phyloP scores from a whole-genome alignment of 2,113 vertebrate species.

The Polypterus bichir region DNA sequence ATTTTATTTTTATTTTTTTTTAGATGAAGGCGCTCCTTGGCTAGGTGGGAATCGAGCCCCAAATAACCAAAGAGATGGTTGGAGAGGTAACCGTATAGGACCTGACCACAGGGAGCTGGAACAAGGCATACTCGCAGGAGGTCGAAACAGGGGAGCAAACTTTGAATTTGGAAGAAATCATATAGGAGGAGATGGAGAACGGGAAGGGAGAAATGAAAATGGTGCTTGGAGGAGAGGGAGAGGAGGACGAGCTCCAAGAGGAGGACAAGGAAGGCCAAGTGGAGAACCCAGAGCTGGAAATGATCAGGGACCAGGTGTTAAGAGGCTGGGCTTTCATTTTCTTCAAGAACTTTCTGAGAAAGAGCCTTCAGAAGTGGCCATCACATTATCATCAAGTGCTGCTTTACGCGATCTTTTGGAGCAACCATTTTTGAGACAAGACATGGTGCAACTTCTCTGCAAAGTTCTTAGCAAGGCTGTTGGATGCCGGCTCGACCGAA shows the following conservation, averaged over 20 bases:
- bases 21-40: background rate
- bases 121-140: background rate
- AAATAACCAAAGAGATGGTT: background rate
- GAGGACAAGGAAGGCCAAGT: conserved; percentile 23
- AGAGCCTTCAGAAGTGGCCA: conserved; percentile 64
- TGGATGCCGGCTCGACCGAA: conserved; percentile 49
- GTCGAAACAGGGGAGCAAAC: conserved; percentile 16
- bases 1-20: background rate
- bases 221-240: conserved; percentile 21
- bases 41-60: background rate
- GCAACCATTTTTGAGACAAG: conserved; percentile 44
- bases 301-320: conserved; percentile 27
- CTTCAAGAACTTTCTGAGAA: conserved; percentile 61
- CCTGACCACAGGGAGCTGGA: conserved; percentile 7
- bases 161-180: conserved; percentile 27
- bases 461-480: conserved; percentile 67
- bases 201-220: conserved; percentile 10
- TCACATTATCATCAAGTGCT: conserved; percentile 54
- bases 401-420: conserved; percentile 52
- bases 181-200: conserved; percentile 19
- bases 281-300: conserved; percentile 25
- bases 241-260: conserved; percentile 28
- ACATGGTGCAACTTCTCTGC: conserved; percentile 64
- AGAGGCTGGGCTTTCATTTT: conserved; percentile 50
- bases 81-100: conserved; percentile 11